phyloP scores from a whole-genome alignment of 2,888 invertebrate species.

The Proisotoma minuta region DNA sequence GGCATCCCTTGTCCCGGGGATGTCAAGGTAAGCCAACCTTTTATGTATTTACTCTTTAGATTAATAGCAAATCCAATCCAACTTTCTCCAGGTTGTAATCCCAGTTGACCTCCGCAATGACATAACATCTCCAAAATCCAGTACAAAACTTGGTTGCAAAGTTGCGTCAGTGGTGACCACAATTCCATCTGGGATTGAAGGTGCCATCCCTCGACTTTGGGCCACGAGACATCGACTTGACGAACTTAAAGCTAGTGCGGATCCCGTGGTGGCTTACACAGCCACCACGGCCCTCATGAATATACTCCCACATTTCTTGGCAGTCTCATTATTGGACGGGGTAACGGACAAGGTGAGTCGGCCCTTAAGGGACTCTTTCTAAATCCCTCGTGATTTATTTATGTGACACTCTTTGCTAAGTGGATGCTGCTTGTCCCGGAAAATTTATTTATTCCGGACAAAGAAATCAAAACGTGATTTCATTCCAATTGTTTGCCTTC shows the following conservation, averaged over 20 bases:
- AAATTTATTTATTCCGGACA: too few species aligned
- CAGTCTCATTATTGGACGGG: conserved; percentile 39
- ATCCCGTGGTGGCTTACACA: conserved; percentile 55
- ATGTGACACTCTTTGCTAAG: too few species aligned
- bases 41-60: neutral
- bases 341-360: conserved; percentile 43
- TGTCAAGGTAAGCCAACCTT: conserved; percentile 51
- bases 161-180: conserved; percentile 51
- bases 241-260: conserved; percentile 53
- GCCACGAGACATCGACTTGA: conserved; percentile 55
- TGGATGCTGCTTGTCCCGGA: too few species aligned
- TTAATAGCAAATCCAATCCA: neutral
- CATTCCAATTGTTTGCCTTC: too few species aligned
- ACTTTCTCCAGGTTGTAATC: conserved; percentile 49
- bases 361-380: neutral
- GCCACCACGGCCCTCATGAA: conserved; percentile 53
- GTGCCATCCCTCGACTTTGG: conserved; percentile 59
- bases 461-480: too few species aligned
- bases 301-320: conserved; percentile 42
- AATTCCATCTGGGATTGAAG: conserved; percentile 57
- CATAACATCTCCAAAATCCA: conserved; percentile 46
- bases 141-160: conserved; percentile 50
- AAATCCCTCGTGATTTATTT: neutral
- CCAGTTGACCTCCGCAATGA: conserved; percentile 51
- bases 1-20: conserved; percentile 56